Conservation (phyloP, 2,888 invertebrate genomes). For the Lepas anatifera region DNA sequence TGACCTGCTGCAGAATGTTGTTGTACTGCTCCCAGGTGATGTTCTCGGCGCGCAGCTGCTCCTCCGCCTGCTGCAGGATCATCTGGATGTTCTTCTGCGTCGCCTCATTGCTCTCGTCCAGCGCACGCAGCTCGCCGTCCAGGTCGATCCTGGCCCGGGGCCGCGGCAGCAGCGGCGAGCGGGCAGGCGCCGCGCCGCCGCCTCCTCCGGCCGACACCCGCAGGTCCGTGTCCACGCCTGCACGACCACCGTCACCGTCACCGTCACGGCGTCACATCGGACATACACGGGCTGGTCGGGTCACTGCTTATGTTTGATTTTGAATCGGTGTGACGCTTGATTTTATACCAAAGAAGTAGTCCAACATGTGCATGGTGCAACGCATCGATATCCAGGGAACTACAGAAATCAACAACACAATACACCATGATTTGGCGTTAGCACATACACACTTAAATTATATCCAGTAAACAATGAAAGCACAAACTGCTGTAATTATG, state of each 20-base stretch:
- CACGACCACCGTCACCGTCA: not conserved
- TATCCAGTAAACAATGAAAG: no score
- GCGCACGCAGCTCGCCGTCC: slow-evolving; percentile 3
- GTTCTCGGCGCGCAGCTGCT: not conserved
- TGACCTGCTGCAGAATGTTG: slow-evolving; percentile 5
- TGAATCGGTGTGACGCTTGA: no score
- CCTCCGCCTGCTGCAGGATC: slow-evolving; percentile 8
- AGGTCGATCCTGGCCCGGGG: not conserved
- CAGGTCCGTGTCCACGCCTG: not conserved
- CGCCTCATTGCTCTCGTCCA: not conserved
- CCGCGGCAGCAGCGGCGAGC: not conserved
- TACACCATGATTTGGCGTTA: no score
- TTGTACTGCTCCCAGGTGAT: slow-evolving; percentile 6
- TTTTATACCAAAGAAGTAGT: no score
- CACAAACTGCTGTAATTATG: no score
- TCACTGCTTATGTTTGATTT: no score
- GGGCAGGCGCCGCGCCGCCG: not conserved
- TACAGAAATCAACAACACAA: no score
- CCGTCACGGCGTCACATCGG: no score
- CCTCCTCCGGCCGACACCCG: not conserved
- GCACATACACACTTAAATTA: no score
- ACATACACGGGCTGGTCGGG: no score
- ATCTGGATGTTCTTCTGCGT: slow-evolving; percentile 10
- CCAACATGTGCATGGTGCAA: no score
- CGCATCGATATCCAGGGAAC: no score